These are phyloP conservation scores for Manis javanica DNA, from an alignment of 2,797 vertebrate species.

Conservation along the genomic window DNA sequence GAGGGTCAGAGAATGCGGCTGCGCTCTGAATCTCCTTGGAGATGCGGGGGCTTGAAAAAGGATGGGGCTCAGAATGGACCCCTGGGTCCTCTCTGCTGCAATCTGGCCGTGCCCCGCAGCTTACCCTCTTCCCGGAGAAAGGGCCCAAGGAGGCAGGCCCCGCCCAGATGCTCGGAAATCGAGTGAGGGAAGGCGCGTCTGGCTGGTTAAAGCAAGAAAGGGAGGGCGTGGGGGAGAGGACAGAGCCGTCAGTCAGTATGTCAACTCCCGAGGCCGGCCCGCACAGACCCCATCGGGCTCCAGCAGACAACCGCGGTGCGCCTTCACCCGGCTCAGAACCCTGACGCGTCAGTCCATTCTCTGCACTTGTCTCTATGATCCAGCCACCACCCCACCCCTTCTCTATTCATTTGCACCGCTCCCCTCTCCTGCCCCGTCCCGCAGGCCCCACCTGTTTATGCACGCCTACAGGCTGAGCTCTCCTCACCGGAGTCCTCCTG, in stretches of 20 bases:
- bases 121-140: background rate
- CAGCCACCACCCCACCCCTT: constrained; percentile 27
- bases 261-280: background rate
- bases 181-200: background rate
- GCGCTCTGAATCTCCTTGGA: background rate
- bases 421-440: background rate
- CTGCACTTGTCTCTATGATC: background rate
- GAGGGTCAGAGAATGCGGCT: constrained; percentile 67
- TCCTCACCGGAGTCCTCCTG: constrained; percentile 65
- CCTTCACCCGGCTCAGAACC: background rate
- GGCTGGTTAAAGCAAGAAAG: background rate
- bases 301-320: background rate
- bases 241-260: background rate
- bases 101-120: background rate
- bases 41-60: constrained; percentile 17
- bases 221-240: background rate
- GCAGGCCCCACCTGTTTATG: background rate
- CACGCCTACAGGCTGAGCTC: background rate
- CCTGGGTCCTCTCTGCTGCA: background rate
- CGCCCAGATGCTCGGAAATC: constrained; percentile 9
- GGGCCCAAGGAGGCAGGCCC: constrained; percentile 25
- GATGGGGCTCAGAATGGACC: background rate
- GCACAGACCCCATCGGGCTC: background rate
- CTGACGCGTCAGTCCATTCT: background rate
- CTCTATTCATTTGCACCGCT: background rate